These are phyloP conservation scores for Pycnomerus fuliginosus DNA, from an alignment of 2,888 invertebrate species.

Conservation along the genomic window DNA sequence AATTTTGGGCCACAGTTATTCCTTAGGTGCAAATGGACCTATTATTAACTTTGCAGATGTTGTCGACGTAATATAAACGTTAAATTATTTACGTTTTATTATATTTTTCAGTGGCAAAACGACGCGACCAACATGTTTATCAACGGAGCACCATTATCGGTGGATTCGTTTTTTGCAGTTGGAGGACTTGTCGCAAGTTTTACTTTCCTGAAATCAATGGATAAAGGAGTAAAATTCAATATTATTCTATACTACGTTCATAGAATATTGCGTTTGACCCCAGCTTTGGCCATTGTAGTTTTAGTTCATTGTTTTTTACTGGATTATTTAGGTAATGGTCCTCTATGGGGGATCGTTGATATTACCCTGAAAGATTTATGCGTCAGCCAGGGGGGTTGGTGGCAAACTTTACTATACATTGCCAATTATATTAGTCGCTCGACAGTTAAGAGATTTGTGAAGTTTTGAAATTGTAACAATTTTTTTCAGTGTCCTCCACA, in stretches of 20 bases:
- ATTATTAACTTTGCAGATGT: too few relatives aligned
- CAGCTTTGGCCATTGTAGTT: conserved; percentile 22
- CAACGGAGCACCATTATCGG: conserved; percentile 55
- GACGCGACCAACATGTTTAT: conserved; percentile 19
- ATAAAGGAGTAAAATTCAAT: conserved; percentile 41
- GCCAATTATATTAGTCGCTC: conserved; percentile 12
- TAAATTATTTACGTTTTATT: background rate
- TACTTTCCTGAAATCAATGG: conserved; percentile 39
- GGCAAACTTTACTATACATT: conserved; percentile 17
- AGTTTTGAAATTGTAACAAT: conserved; percentile 3
- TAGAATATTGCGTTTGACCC: conserved; percentile 42
- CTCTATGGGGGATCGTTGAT: conserved; percentile 15
- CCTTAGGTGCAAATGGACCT: too few relatives aligned
- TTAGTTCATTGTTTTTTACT: conserved; percentile 11
- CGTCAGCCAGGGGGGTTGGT: conserved; percentile 14
- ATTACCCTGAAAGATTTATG: conserved; percentile 6
- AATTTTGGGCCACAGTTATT: conserved; percentile 8
- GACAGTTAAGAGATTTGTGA: conserved; percentile 1
- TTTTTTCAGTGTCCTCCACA: conserved; percentile 35
- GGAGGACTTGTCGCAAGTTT: conserved; percentile 60
- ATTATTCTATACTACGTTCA: conserved; percentile 33
- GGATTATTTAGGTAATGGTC: conserved; percentile 15
- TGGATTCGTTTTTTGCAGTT: conserved; percentile 63
- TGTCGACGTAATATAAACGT: background rate
- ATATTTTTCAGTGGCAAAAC: conserved; percentile 46